phyloP scores from a whole-genome alignment of 2,797 vertebrate species.

The Vireo griseus region DNA sequence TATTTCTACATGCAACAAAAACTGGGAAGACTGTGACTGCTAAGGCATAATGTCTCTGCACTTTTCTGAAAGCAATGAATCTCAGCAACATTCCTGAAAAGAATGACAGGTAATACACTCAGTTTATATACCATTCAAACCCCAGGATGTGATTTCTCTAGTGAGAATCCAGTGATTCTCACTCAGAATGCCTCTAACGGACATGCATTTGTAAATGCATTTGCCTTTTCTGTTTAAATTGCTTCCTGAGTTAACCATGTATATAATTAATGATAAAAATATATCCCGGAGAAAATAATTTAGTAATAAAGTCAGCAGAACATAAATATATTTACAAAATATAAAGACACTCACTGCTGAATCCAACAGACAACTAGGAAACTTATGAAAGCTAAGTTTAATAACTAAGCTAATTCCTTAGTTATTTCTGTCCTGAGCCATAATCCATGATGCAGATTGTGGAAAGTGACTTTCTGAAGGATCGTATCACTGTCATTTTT shows the following conservation, averaged over 20 bases:
- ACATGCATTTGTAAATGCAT: neutral
- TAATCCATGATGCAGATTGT: neutral
- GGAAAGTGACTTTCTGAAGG: neutral
- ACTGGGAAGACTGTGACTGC: neutral
- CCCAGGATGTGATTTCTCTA: neutral
- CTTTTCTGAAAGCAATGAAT: neutral
- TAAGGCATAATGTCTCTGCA: neutral
- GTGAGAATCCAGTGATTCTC: neutral
- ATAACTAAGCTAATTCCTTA: too few relatives aligned
- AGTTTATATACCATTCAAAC: neutral
- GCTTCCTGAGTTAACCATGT: neutral
- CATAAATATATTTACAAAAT: neutral
- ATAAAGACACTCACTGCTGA: neutral
- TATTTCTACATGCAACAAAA: neutral
- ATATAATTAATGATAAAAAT: neutral
- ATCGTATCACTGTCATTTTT: neutral
- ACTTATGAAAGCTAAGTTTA: neutral
- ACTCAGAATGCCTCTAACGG: too few relatives aligned
- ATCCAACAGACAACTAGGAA: neutral
- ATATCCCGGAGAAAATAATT: neutral
- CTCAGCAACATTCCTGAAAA: neutral
- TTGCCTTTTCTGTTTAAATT: neutral
- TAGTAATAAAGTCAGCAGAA: neutral
- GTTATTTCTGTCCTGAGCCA: neutral
- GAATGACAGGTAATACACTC: neutral